Evolutionary conservation across 2,888 invertebrate species (phyloP), one percentile per base, ranked within the genome.

Genomic region (Rhagonycha lutea): DNA sequence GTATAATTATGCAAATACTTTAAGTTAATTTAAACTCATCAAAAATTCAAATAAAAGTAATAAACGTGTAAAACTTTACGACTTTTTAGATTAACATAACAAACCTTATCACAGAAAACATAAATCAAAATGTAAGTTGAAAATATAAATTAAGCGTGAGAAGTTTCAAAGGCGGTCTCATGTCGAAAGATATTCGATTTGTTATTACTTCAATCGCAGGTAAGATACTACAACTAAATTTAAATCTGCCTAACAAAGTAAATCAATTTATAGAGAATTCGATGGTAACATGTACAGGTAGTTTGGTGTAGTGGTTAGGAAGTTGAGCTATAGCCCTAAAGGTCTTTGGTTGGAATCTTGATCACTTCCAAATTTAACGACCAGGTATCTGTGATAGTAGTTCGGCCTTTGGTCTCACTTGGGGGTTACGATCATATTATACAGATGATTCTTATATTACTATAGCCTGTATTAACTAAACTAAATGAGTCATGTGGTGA

Each of bases 71-170:
- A 69, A 74, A 12, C 18, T 77, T 77, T 77, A 77, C 73, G 72
- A 60, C 76, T 73, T 71, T 73, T 72, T 69, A 69, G 69, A 77
- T 74, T 77, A 77, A 77, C 77, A 77, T 77, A 74, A 75, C 72
- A 77, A 77, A 77, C 69, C 69, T 72, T 77, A 77, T 77, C 77
- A 75, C 62, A 70, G 62, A 68, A 77, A 74, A 70, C 72, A 77
- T 77, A 77, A 77, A 77, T 77, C 77, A 77, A 77, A 72, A 14
- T 65, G 68, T 69, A 75, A 74, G 77, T 77, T 74, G 32, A 74
- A 77, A 74, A 77, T 65, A 75, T 77, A 77, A 77, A 77, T 77
- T 77, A 74, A 74, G 65, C 74, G 74, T 72, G 77, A 74, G 77
- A 77, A 74, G 70, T 69, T 72, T 72, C 70, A 77, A 77, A 77